A percentile compares a stretch with the other conserved stretches of the same genome.
phyloP scores from a whole-genome alignment of 2,797 vertebrate genomes.

The Gallinago stenura region DNA sequence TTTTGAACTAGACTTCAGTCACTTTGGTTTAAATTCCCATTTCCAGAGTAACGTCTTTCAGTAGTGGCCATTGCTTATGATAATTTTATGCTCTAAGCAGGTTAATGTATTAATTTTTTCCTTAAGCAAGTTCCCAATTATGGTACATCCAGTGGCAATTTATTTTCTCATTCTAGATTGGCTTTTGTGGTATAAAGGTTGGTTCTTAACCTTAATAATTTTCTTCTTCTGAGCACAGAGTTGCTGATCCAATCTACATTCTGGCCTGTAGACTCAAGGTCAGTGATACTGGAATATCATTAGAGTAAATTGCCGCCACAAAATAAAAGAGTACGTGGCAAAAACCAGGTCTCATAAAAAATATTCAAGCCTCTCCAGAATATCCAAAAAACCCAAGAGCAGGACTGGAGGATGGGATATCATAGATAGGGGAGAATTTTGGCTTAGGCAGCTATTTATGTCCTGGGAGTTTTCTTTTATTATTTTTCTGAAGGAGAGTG shows the following conservation, averaged over 20 bases:
- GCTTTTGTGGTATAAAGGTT: background rate
- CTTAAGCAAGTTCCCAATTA: background rate
- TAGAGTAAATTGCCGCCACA: background rate
- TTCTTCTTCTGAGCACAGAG: background rate
- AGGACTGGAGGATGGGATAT: background rate
- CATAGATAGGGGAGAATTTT: background rate
- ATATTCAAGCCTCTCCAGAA: background rate
- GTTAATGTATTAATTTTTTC: background rate
- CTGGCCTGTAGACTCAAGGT: background rate
- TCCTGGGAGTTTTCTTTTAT: accelerated
- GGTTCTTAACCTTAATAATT: background rate
- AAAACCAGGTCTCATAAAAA: background rate
- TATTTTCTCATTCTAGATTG: background rate
- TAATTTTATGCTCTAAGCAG: background rate
- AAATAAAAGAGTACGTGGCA: background rate
- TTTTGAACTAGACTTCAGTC: background rate
- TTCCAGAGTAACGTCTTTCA: background rate
- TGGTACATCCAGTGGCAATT: background rate
- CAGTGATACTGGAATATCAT: background rate
- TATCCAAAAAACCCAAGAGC: accelerated
- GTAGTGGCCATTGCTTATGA: background rate
- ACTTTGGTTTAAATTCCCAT: background rate
- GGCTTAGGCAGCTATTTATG: background rate
- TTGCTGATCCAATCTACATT: background rate
- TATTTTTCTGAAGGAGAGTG: background rate